Evolutionary conservation across 1,140 invertebrate species (phyloP), one percentile per base, ranked within the genome.

Genomic region (Chelonus insularis): DNA sequence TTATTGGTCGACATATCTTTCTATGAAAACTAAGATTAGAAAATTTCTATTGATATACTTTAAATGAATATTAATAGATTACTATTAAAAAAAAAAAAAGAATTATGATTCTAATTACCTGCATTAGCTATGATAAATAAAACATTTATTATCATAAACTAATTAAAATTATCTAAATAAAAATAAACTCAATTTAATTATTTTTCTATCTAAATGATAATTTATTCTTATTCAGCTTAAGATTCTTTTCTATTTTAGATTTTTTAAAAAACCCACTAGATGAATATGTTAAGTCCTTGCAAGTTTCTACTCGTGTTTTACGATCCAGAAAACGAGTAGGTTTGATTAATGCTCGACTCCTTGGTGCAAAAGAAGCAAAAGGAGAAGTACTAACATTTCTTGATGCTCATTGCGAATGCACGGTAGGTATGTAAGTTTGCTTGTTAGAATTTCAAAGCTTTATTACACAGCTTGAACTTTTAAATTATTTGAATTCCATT

Each of bases 401-500:
- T 5, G 95, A 98, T 80, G 93, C 95, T 18, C 95, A 98, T 78
- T 96, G 94, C 75, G 96, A 98, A 84, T 92, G 90, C 71, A 96
- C 95, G 16, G 82, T 82, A 59, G 92, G 85, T 86, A 80, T 74
- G 80, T 78, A 72, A 74, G 73, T 66, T 72, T 62, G 68, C 50
- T 62, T 2, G 12, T 34, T 45, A 16, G n/a, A 43, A 36, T 47
- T 52, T 14, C 14, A 41, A 56, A 51, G 6, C 8, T 29, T 29
- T 45, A 9, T 52, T 48, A n/a, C n/a, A 1, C 5, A 23, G 11
- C 16, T 51, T 11, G 16, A 20, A 34, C 7, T 18, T 12, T 14
- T 20, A 51, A 50, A 36, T 36, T n/a, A 51, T 25, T 37, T 23
- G 20, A 18, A 34, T 39, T 23, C 21, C 1, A 11, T 66, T 71